These are phyloP conservation scores for Drosophila sucinea DNA, from an alignment of 1,140 invertebrate genomes.

Conservation along the genomic window DNA sequence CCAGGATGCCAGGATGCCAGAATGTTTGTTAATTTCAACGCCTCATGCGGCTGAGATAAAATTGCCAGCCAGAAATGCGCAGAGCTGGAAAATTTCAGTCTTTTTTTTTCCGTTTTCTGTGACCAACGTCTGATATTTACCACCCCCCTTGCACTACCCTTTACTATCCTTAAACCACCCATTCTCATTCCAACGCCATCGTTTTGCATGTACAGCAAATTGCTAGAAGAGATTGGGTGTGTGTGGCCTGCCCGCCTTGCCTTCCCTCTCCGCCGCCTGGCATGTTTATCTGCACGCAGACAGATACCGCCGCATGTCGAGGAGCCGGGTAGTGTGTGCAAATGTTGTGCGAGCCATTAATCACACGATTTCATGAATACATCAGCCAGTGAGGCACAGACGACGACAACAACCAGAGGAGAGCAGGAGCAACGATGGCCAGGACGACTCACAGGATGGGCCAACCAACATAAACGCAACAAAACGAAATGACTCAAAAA, in stretches of 20 bases:
- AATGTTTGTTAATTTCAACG: constrained; percentile 80
- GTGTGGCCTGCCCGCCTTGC: background rate
- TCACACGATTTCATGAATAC: constrained; percentile 83
- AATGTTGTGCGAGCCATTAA: constrained; percentile 83
- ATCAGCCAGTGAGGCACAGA: constrained; percentile 80
- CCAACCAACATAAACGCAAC: constrained; percentile 67
- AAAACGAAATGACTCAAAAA: constrained; percentile 82
- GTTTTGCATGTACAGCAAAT: constrained; percentile 73
- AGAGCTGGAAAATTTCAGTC: constrained; percentile 64
- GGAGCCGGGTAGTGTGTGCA: constrained; percentile 68
- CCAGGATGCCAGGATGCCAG: constrained; percentile 27
- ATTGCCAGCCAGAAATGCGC: constrained; percentile 63
- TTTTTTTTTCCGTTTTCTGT: constrained; percentile 40
- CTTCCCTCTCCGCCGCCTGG: constrained; percentile 22
- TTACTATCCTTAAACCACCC: background rate
- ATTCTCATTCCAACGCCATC: constrained; percentile 24
- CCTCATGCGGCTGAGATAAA: constrained; percentile 73
- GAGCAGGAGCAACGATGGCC: constrained; percentile 26
- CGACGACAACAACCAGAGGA: constrained; percentile 37
- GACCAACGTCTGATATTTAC: constrained; percentile 35
- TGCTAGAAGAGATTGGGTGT: constrained; percentile 44
- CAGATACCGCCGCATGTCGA: constrained; percentile 74
- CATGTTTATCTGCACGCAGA: constrained; percentile 79
- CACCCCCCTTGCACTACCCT: background rate
- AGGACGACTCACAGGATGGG: constrained; percentile 7